A percentile compares a stretch with the other conserved stretches of the same genome.
Evolutionary conservation across 2,797 vertebrate genomes (phyloP).

Genomic region (Rhinatrema bivittatum): DNA sequence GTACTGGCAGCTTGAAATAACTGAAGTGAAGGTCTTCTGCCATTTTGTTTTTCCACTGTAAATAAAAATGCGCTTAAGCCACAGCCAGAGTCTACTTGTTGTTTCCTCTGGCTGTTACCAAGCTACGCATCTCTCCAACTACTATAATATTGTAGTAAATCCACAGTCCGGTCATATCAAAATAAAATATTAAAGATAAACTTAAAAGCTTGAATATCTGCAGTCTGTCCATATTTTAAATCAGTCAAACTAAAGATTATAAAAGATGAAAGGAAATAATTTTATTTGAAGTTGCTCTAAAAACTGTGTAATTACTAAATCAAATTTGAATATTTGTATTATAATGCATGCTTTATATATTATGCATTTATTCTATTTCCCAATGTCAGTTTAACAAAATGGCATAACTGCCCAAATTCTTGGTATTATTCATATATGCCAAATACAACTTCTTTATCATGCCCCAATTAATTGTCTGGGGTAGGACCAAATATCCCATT

Average conservation of each 20-base stretch:
- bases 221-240: too few relatives aligned
- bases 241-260: too few relatives aligned
- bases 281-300: background rate
- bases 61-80: too few relatives aligned
- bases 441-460: conserved; percentile 34
- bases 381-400: conserved; percentile 15
- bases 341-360: conserved; percentile 15
- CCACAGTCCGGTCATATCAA: too few relatives aligned
- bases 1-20: too few relatives aligned
- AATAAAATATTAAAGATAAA: background rate
- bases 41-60: too few relatives aligned
- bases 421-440: conserved; percentile 30
- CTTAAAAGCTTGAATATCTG: background rate
- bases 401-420: conserved; percentile 22
- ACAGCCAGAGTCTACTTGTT: too few relatives aligned
- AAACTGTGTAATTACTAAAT: background rate
- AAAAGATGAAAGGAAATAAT: background rate
- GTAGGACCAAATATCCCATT: conserved; percentile 39
- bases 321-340: conserved; percentile 15
- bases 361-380: conserved; percentile 11
- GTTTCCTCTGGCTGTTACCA: too few relatives aligned
- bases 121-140: too few relatives aligned
- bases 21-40: too few relatives aligned
- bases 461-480: conserved; percentile 45
- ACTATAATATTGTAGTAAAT: too few relatives aligned